Percentiles rank a stretch among this genome's conserved stretches.
phyloP scores from a whole-genome alignment of 2,113 vertebrate genomes.

The Cochlearius cochlearius region DNA sequence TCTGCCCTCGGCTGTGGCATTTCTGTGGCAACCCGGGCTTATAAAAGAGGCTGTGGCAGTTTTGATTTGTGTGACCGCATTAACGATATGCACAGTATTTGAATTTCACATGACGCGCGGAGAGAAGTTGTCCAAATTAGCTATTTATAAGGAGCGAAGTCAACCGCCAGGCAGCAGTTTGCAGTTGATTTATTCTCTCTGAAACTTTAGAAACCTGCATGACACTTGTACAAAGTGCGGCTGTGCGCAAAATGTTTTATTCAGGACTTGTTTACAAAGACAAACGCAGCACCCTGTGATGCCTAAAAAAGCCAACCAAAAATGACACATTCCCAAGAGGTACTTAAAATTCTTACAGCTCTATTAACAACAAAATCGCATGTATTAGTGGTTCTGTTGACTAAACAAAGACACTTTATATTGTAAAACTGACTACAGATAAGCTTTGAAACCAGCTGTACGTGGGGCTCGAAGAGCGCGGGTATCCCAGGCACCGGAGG shows the following conservation, averaged over 20 bases:
- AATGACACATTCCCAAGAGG: constrained; percentile 65
- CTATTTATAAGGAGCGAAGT: constrained; percentile 52
- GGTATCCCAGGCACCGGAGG: background rate
- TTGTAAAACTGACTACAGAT: constrained; percentile 19
- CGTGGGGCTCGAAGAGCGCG: background rate
- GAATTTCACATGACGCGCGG: background rate
- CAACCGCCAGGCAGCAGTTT: constrained; percentile 47
- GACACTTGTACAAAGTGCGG: constrained; percentile 49
- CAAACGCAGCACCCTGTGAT: constrained; percentile 39
- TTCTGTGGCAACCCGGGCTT: background rate
- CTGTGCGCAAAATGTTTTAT: constrained; percentile 40
- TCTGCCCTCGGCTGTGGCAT: background rate
- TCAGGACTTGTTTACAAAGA: constrained; percentile 11
- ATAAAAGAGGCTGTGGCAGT: background rate
- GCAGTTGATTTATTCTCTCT: constrained; percentile 65
- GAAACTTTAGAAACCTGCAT: constrained; percentile 67
- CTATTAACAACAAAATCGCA: constrained; percentile 49
- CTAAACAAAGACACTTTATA: constrained; percentile 68
- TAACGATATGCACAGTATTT: background rate
- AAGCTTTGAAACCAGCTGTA: background rate
- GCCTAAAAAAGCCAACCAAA: constrained; percentile 61
- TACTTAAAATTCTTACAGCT: constrained; percentile 67
- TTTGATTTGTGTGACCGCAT: background rate
- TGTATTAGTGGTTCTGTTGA: constrained; percentile 54
- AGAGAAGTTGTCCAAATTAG: constrained; percentile 22